These are phyloP conservation scores for Apodemia duryi DNA, from an alignment of 2,888 invertebrate species.

Conservation along the genomic window DNA sequence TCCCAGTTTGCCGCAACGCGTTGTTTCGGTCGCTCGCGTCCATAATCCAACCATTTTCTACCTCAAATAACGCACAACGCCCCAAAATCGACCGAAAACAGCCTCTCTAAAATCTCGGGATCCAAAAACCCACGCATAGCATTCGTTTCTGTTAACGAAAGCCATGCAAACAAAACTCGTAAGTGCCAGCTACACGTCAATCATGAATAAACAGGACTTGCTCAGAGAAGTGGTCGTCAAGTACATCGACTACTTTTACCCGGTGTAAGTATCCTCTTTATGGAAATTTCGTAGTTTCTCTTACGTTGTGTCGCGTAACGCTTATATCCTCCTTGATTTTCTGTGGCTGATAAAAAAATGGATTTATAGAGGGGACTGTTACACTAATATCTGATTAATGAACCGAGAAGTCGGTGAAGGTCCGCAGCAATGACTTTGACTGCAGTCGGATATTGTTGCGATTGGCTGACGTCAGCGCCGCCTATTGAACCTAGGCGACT, in stretches of 20 bases:
- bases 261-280: slow-evolving; percentile 79
- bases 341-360: background rate
- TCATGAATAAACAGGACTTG: slow-evolving; percentile 83
- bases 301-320: slow-evolving; percentile 38
- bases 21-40: slow-evolving; percentile 69
- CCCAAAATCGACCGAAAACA: slow-evolving; percentile 52
- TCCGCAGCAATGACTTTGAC: slow-evolving; percentile 58
- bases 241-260: slow-evolving; percentile 85
- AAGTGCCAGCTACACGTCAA: slow-evolving; percentile 82
- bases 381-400: slow-evolving; percentile 48
- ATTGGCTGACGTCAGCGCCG: slow-evolving; percentile 65
- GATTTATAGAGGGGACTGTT: background rate
- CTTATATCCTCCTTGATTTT: slow-evolving; percentile 41
- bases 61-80: slow-evolving; percentile 54
- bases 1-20: slow-evolving; percentile 77
- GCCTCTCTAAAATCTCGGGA: slow-evolving; percentile 59
- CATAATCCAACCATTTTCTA: slow-evolving; percentile 46
- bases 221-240: slow-evolving; percentile 84
- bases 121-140: slow-evolving; percentile 51
- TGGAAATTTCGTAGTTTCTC: slow-evolving; percentile 20
- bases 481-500: slow-evolving; percentile 59
- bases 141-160: slow-evolving; percentile 52
- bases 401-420: slow-evolving; percentile 76
- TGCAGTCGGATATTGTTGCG: slow-evolving; percentile 60
- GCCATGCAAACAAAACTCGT: slow-evolving; percentile 79